phyloP scores from a whole-genome alignment of 2,113 vertebrate genomes.

The Polyodon spathula region DNA sequence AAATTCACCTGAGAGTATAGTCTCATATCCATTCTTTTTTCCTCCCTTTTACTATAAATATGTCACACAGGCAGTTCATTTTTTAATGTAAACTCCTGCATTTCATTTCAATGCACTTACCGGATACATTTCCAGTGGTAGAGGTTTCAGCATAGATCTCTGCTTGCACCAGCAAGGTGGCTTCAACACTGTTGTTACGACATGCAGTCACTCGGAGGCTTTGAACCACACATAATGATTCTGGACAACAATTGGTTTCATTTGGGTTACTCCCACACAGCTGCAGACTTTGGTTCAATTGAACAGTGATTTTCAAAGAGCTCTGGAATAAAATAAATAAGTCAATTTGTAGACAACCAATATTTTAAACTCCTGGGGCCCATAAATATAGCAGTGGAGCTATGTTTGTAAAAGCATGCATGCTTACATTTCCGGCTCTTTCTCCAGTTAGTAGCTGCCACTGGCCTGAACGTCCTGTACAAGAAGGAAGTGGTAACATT shows the following conservation, averaged over 20 bases:
- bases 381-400: neutral
- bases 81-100: neutral
- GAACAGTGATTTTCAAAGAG: conserved; percentile 48
- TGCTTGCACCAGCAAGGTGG: conserved; percentile 70
- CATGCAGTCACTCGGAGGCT: conserved; percentile 71
- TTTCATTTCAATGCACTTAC: conserved; percentile 32
- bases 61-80: neutral
- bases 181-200: conserved; percentile 29
- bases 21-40: too few relatives aligned
- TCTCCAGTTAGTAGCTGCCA: conserved; percentile 40
- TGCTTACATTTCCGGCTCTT: conserved; percentile 36
- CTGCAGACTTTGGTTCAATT: conserved; percentile 41
- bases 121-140: conserved; percentile 49
- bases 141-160: conserved; percentile 63
- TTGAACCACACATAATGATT: conserved; percentile 61
- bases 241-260: conserved; percentile 50
- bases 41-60: too few relatives aligned
- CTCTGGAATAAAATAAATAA: conserved; percentile 43
- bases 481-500: conserved; percentile 33
- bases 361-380: too few relatives aligned
- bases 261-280: conserved; percentile 46
- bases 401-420: neutral
- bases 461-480: conserved; percentile 28
- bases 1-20: too few relatives aligned
- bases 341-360: neutral